Evolutionary conservation across 2,113 vertebrate species (phyloP), one percentile per base, ranked within the genome.

Genomic region (Charina bottae): DNA sequence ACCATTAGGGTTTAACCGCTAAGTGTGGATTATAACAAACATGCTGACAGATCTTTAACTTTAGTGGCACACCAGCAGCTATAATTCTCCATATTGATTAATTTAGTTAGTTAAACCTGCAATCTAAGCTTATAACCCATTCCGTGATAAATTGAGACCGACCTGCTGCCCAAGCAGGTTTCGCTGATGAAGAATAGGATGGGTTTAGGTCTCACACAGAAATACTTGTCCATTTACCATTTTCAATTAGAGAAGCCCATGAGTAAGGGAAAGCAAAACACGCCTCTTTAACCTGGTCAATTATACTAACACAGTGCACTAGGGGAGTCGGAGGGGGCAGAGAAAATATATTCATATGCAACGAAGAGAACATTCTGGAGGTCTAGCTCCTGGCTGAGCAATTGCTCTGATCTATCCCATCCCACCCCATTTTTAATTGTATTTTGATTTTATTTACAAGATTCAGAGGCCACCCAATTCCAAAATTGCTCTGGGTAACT

Each of bases 41-140:
- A 95, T 92, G 90, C 92, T 96, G 94, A 96, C 93, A 97, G 95
- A 94, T 49, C 87, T 93, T 96, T 93, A 97, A 96, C 94, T 96
- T 94, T 49, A 95, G 91, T 93, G 94, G 95, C 92, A 95, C 89
- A 96, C 97, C 97, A 96, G 92, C 94, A 95, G 96, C 95, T 96
- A 93, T 95, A 95, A 97, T 96, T 96, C 95, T 95, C 93, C 94
- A 92, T 95, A 97, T 97, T 94, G 97, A 96, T 97, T 96, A 96
- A 96, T 96, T 97, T 95, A 97, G 93, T 97, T 95, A 97, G 95
- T 96, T 97, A 97, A 96, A 96, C 90, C 92, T 97, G 94, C 78
- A 96, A 93, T 95, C 93, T 96, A 97, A 97, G 94, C 93, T 94
- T 95, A 96, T 94, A 96, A 96, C 90, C 86, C 72, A 95, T 93